Base-by-base conservation (phyloP, 2,113 vertebrate genomes). In the Gymnocephalus cernua region DNA sequence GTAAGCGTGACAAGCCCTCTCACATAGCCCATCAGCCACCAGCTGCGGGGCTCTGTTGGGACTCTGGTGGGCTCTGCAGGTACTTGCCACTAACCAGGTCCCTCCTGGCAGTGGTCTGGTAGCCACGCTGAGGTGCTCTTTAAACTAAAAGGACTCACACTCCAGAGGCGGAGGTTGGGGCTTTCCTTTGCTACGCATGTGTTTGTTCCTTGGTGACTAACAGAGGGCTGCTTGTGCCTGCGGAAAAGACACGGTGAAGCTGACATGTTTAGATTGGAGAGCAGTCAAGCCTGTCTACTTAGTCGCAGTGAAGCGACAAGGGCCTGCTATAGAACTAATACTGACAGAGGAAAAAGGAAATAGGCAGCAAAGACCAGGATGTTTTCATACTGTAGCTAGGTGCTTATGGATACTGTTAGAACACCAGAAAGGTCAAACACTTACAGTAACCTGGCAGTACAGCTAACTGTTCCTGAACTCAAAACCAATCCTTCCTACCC, bases 191-290 rank as follows among this genome's bases (percentile, higher is more conserved):
- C 82, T 68, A 53, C 44, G 50, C 66, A 72, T 80, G 70, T 86
- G 86, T 91, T 90, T 91, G 89, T 90, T 92, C 71, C 86, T 92
- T 48, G 41, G 84, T 82, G 87, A 86, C 84, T 74, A 86, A 92
- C 90, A 86, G 90, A 89, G 80, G 83, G 85, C 87, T 83, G 79
- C 85, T 84, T 83, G 80, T 82, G 90, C 86, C 80, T 77, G 85
- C 65, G 71, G 86, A 88, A 89, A 89, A 91, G 81, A 87, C 81
- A 84, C 12, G 57, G 83, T 58, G 85, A 77, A 50, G 82, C 77
- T 87, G 90, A 83, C 86, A 82, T 86, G 88, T 92, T 92, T 93
- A 84, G 87, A 90, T 80, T 89, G 90, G 91, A 93, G 84, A 87
- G 89, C 79, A 84, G 75, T 85, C 82, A 79, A 77, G 79, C 80